phyloP scores from a whole-genome alignment of 2,113 vertebrate species.

The Rhizomys pruinosus region DNA sequence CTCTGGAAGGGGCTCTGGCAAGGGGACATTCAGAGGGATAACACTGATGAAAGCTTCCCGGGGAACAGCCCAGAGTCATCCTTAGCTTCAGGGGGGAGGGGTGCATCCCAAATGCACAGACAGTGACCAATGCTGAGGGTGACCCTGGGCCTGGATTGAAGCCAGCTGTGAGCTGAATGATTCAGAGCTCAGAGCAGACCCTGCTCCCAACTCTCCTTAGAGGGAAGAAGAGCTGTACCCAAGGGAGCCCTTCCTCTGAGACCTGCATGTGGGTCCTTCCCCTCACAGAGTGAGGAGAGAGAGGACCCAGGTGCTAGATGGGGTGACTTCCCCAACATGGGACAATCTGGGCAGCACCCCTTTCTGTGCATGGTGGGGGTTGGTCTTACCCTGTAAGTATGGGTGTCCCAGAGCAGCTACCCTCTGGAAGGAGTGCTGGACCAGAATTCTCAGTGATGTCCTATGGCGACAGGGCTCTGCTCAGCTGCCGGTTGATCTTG shows the following conservation, averaged over 20 bases:
- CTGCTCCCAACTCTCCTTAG: neutral
- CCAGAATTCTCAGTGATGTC: neutral
- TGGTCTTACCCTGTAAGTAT: neutral
- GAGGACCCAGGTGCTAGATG: neutral
- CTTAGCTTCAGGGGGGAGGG: neutral
- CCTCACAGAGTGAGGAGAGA: neutral
- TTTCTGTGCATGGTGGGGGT: neutral
- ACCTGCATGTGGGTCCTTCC: neutral
- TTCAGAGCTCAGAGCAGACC: neutral
- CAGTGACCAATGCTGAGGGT: neutral
- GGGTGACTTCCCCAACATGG: neutral
- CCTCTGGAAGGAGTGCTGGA: neutral
- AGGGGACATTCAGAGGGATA: neutral
- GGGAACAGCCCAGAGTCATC: neutral
- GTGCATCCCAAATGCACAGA: neutral
- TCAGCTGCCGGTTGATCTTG: neutral
- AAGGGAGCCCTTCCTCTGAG: neutral
- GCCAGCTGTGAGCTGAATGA: neutral
- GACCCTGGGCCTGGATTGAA: constrained; percentile 12
- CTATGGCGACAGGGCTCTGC: neutral
- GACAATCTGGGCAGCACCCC: neutral
- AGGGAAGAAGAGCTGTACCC: neutral
- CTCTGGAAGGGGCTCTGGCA: neutral
- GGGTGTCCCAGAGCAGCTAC: neutral
- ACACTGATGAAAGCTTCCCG: neutral